phyloP scores from a whole-genome alignment of 2,888 invertebrate species.

The Epirrhoe tristata region DNA sequence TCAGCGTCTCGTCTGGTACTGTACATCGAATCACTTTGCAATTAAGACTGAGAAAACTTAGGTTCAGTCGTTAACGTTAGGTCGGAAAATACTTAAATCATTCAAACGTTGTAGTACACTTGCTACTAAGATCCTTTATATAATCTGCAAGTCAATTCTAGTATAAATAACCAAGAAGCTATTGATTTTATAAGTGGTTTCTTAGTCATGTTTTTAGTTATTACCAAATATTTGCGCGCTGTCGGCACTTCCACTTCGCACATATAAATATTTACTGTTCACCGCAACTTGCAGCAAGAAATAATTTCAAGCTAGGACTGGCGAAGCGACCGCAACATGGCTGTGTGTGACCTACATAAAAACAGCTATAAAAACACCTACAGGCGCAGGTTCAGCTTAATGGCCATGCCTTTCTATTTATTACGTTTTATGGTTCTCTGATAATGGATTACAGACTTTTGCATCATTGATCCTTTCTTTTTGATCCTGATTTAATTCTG shows the following conservation, averaged over 20 bases:
- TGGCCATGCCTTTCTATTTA: conserved; percentile 49
- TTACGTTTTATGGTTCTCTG: conserved; percentile 35
- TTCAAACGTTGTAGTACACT: not conserved
- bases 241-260: conserved; percentile 25
- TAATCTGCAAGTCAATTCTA: not conserved
- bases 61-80: not conserved
- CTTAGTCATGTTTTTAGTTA: conserved; percentile 3
- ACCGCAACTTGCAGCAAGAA: conserved; percentile 33
- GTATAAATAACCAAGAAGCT: not conserved
- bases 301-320: conserved; percentile 31
- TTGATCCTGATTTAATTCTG: conserved; percentile 1
- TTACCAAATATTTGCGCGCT: conserved; percentile 27
- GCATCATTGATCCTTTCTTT: conserved; percentile 33
- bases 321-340: conserved; percentile 48
- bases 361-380: conserved; percentile 49
- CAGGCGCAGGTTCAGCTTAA: conserved; percentile 48
- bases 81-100: not conserved
- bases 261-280: conserved; percentile 33
- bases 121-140: not conserved
- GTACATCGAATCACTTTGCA: too few relatives aligned
- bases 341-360: conserved; percentile 55
- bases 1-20: too few relatives aligned
- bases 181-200: not conserved
- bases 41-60: too few relatives aligned
- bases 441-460: conserved; percentile 43